Evolutionary conservation across 2,113 vertebrate species (phyloP).

Genomic region (human): GRCh38 chr6:107523501-107524000

Average conservation of each 20-base stretch:
- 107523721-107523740: background rate
- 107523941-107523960: background rate
- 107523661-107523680: background rate
- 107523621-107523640: background rate
- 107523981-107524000: slow-evolving; percentile 30
- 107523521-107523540: background rate
- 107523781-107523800: background rate
- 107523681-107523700: too few species aligned
- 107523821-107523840: background rate
- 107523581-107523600: background rate
- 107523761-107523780: background rate
- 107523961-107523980: slow-evolving; percentile 27
- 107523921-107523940: background rate
- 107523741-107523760: background rate
- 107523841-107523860: background rate
- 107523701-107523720: background rate
- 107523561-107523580: background rate
- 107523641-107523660: background rate
- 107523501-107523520: background rate
- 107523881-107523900: background rate
- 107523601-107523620: background rate
- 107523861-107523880: background rate
- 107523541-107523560: background rate
- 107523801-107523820: background rate
- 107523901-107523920: background rate